Evolutionary conservation across 2,113 vertebrate genomes (phyloP).

Genomic region (Zosterops pallidus): DNA sequence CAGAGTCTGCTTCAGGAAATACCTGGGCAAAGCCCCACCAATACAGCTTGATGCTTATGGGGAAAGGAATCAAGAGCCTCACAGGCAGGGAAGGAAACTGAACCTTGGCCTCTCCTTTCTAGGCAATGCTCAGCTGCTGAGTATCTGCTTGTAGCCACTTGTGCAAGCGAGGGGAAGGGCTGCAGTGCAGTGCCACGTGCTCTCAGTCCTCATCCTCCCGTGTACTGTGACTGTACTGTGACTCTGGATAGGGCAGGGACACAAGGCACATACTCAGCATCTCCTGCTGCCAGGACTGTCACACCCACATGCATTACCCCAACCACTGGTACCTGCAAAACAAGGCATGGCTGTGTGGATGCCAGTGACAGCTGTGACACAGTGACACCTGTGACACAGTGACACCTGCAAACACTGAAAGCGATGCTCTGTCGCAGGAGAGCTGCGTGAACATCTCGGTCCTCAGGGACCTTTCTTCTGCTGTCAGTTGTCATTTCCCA

Average conservation of each 20-base stretch:
- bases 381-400: neutral
- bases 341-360: accelerated
- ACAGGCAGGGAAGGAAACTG: neutral
- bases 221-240: neutral
- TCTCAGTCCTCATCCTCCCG: neutral
- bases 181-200: neutral
- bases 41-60: neutral
- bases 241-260: neutral
- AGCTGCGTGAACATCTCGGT: neutral
- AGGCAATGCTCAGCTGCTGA: neutral
- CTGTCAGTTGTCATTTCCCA: neutral
- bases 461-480: neutral
- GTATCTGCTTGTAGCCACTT: neutral
- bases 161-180: neutral
- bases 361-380: neutral
- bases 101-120: neutral
- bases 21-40: neutral
- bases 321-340: neutral
- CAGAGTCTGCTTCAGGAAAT: neutral
- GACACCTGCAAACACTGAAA: neutral
- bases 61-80: neutral
- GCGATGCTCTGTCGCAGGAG: accelerated
- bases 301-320: neutral
- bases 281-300: neutral
- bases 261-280: neutral